These are phyloP conservation scores for Basileuterus tristriatus DNA, from an alignment of 2,797 vertebrate species.

Conservation along the genomic window DNA sequence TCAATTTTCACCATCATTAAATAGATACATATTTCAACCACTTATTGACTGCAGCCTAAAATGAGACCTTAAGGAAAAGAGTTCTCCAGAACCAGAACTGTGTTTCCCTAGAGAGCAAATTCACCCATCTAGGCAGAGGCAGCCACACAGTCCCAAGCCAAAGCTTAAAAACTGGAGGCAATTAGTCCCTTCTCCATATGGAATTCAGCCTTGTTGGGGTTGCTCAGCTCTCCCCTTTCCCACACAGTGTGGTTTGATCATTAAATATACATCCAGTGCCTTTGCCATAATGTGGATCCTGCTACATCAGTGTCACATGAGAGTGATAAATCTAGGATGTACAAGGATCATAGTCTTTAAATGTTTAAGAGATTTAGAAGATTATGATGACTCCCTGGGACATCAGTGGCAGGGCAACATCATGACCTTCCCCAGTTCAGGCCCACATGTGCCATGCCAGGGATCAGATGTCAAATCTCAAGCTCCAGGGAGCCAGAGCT, in stretches of 20 bases:
- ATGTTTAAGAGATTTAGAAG: not conserved
- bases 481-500: not conserved
- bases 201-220: not conserved
- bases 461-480: not conserved
- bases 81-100: not conserved
- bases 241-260: not conserved
- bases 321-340: not conserved
- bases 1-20: slow-evolving; percentile 42
- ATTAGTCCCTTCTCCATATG: not conserved
- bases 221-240: not conserved
- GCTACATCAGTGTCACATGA: not conserved
- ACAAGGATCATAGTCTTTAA: not conserved
- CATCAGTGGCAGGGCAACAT: not conserved
- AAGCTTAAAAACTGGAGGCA: not conserved
- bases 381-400: not conserved
- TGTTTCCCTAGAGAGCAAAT: not conserved
- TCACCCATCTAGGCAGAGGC: not conserved
- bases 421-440: not conserved
- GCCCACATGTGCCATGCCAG: not conserved
- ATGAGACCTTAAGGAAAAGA: not conserved
- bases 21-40: not conserved
- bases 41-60: not conserved
- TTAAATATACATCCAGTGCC: not conserved
- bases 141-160: not conserved
- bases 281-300: not conserved